Conservation (phyloP, 1,140 invertebrate genomes). For the Stegodyphus mimosarum region DNA sequence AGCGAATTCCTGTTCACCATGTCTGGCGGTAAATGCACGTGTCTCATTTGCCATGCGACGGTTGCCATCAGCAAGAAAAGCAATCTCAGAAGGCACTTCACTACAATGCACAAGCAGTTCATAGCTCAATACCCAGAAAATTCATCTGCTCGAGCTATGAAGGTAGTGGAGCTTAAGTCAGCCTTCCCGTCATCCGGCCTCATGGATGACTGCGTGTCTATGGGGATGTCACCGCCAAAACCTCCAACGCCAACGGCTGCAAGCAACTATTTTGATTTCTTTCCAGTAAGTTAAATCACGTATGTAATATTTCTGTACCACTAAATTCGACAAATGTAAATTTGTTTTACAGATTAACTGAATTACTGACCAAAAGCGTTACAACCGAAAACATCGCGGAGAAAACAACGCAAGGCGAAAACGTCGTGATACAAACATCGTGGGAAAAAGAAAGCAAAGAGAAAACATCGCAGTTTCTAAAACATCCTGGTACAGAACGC, state of each 20-base stretch:
- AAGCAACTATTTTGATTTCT: slow-evolving; percentile 43
- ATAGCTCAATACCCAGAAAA: slow-evolving; percentile 37
- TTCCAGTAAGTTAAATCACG: slow-evolving; percentile 23
- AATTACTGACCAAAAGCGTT: too few species aligned
- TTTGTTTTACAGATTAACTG: too few species aligned
- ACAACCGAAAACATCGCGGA: too few species aligned
- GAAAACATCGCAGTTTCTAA: too few species aligned
- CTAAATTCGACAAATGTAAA: too few species aligned
- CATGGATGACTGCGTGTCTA: slow-evolving; percentile 9
- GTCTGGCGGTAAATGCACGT: slow-evolving; percentile 51
- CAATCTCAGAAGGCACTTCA: slow-evolving; percentile 53
- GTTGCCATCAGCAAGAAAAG: slow-evolving; percentile 58
- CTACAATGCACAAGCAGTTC: slow-evolving; percentile 59
- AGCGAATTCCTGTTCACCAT: slow-evolving; percentile 55
- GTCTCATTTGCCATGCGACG: slow-evolving; percentile 55
- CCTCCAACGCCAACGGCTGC: slow-evolving; percentile 1
- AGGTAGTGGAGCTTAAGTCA: slow-evolving; percentile 42
- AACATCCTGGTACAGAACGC: too few species aligned
- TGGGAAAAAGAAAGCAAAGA: too few species aligned
- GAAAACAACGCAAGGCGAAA: too few species aligned
- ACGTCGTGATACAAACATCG: too few species aligned
- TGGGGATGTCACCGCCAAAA: slow-evolving; percentile 32
- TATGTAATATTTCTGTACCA: too few species aligned
- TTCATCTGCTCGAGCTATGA: slow-evolving; percentile 46
- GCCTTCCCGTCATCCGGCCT: slow-evolving; percentile 8